These are phyloP conservation scores for Drosophila anomelani DNA, from an alignment of 2,888 invertebrate genomes.

Conservation along the genomic window DNA sequence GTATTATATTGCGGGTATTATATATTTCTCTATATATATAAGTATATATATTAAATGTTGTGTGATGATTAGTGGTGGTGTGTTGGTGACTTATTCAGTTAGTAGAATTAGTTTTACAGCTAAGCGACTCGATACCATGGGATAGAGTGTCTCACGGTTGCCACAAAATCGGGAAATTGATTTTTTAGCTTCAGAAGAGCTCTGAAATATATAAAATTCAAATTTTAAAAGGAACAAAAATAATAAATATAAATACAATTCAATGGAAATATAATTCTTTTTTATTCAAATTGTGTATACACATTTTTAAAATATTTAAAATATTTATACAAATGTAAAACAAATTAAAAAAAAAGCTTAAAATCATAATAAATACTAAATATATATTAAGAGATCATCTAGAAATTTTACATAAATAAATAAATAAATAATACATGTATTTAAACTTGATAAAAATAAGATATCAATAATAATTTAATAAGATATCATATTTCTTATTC, in stretches of 20 bases:
- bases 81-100: constrained; percentile 22
- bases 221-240: neutral
- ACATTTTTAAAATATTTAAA: too few relatives aligned
- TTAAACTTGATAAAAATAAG: too few relatives aligned
- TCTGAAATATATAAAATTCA: neutral
- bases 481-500: too few relatives aligned
- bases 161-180: neutral
- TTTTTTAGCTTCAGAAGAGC: neutral
- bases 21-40: constrained; percentile 6
- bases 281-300: neutral
- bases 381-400: too few relatives aligned
- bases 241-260: neutral
- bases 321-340: neutral
- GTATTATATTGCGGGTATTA: constrained; percentile 16
- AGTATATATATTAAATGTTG: constrained; percentile 12
- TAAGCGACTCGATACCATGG: constrained; percentile 32
- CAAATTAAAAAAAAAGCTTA: neutral
- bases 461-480: too few relatives aligned
- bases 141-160: constrained; percentile 4
- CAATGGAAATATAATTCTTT: neutral
- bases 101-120: constrained; percentile 25
- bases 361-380: too few relatives aligned
- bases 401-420: too few relatives aligned
- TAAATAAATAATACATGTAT: too few relatives aligned
- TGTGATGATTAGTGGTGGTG: constrained; percentile 17